phyloP scores from a whole-genome alignment of 2,113 vertebrate species.

The Donacobius atricapilla region DNA sequence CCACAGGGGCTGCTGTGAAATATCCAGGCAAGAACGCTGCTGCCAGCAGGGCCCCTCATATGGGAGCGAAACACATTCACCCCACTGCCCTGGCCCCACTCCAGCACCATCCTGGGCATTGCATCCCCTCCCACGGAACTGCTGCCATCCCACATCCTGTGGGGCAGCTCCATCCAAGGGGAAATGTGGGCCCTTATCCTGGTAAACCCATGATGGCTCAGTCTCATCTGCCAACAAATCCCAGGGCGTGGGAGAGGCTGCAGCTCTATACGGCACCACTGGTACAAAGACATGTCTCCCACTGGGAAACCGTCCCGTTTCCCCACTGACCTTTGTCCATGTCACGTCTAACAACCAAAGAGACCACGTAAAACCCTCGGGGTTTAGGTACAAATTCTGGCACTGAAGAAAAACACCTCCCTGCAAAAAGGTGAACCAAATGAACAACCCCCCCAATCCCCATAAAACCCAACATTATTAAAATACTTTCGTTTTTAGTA shows the following conservation, averaged over 20 bases:
- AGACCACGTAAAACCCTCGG: slow-evolving; percentile 56
- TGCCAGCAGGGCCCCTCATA: not conserved
- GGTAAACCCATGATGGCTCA: not conserved
- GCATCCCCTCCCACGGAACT: fast-evolving
- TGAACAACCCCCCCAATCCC: not conserved
- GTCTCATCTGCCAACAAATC: not conserved
- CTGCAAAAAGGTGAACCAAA: slow-evolving; percentile 45
- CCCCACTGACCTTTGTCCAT: not conserved
- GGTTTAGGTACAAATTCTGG: slow-evolving; percentile 73
- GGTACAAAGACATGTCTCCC: not conserved
- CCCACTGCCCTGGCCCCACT: not conserved
- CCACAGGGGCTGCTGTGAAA: slow-evolving; percentile 52
- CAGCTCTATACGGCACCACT: not conserved
- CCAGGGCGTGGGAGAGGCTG: not conserved
- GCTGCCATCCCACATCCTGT: not conserved
- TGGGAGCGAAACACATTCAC: not conserved
- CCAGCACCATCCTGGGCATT: fast-evolving
- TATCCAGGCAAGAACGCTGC: not conserved
- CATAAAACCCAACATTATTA: slow-evolving; percentile 57
- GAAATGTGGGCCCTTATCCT: not conserved
- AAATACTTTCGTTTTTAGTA: slow-evolving; percentile 78
- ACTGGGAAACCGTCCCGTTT: not conserved
- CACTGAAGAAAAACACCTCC: slow-evolving; percentile 53
- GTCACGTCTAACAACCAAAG: not conserved
- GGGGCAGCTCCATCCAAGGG: not conserved